These are phyloP conservation scores for Calameuta idolon DNA, from an alignment of 2,888 invertebrate genomes.

Conservation along the genomic window DNA sequence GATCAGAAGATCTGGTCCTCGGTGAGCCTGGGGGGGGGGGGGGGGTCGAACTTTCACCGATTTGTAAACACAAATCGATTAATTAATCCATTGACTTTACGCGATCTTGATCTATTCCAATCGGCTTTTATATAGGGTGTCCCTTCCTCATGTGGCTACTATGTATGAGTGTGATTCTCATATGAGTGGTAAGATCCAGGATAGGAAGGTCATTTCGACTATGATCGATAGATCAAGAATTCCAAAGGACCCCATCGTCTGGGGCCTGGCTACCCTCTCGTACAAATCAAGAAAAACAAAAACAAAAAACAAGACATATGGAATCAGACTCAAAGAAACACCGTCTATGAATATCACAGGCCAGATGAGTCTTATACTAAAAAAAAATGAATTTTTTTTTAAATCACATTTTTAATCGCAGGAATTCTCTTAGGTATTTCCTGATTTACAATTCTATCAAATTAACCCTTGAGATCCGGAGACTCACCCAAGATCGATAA, in stretches of 20 bases:
- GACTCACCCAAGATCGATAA: neutral
- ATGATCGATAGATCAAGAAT: neutral
- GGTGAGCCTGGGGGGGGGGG: conserved; percentile 3
- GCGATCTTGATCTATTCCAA: conserved; percentile 20
- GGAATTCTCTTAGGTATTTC: neutral
- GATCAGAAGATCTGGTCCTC: neutral
- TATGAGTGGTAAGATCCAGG: neutral
- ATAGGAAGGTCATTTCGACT: neutral
- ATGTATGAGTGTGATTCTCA: neutral
- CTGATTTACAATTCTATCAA: neutral
- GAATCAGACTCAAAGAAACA: neutral
- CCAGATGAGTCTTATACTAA: neutral
- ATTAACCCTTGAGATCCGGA: neutral
- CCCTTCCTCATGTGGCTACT: neutral
- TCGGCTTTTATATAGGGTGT: neutral
- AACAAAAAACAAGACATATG: neutral
- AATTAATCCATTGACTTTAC: conserved; percentile 32
- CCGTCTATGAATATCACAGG: neutral
- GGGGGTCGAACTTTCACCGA: conserved; percentile 36
- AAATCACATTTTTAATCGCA: neutral
- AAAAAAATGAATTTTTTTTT: neutral
- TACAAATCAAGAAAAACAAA: neutral
- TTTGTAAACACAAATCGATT: conserved; percentile 41
- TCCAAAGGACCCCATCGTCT: neutral
- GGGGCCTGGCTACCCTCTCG: neutral